These are phyloP conservation scores for Agelastica alni DNA, from an alignment of 2,888 invertebrate genomes.

Conservation along the genomic window DNA sequence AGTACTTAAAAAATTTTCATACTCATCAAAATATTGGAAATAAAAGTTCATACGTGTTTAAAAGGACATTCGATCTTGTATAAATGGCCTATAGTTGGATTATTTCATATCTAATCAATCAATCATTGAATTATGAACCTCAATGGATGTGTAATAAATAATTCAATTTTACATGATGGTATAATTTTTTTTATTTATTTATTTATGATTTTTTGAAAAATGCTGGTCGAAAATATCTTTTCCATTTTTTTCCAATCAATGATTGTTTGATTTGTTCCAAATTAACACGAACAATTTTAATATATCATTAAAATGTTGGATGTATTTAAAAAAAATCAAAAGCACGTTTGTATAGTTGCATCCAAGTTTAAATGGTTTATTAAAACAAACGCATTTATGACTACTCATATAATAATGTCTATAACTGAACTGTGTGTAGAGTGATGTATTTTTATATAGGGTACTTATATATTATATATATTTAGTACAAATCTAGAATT, in stretches of 20 bases:
- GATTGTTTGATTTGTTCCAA: no score
- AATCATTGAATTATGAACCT: no score
- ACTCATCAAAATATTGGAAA: slow-evolving; percentile 13
- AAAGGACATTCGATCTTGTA: slow-evolving; percentile 11
- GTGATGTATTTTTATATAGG: slow-evolving; percentile 59
- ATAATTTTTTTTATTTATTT: no score
- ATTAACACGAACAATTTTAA: no score
- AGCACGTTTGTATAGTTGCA: slow-evolving; percentile 1
- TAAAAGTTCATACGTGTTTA: slow-evolving; percentile 30
- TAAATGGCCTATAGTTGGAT: not conserved
- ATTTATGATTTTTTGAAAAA: no score
- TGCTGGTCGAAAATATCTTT: no score
- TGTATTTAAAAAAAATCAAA: not conserved
- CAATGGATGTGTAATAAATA: no score
- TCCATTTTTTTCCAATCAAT: no score
- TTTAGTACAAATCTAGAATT: slow-evolving; percentile 56
- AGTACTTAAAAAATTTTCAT: slow-evolving; percentile 1
- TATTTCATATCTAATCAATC: slow-evolving; percentile 8
- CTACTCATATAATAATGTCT: slow-evolving; percentile 40
- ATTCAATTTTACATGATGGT: no score
- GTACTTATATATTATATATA: slow-evolving; percentile 57
- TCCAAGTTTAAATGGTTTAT: slow-evolving; percentile 12
- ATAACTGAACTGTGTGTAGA: slow-evolving; percentile 55
- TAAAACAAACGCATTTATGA: slow-evolving; percentile 24
- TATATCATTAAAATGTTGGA: not conserved